phyloP scores from a whole-genome alignment of 2,113 vertebrate genomes.

The Phocoena sinus region DNA sequence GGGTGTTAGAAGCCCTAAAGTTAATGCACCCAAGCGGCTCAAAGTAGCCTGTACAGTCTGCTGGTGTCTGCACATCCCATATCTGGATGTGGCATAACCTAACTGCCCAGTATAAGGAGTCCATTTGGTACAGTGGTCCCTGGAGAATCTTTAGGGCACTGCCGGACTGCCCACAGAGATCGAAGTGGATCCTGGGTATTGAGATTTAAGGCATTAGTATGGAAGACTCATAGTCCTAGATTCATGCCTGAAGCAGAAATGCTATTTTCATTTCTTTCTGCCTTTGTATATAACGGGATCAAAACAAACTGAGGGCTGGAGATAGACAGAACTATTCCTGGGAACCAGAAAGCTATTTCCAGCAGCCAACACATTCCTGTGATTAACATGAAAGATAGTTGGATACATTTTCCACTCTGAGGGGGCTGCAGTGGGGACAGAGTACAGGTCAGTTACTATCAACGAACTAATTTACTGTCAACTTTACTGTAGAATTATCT shows the following conservation, averaged over 20 bases:
- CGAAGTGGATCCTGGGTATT: background rate
- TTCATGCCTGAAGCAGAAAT: background rate
- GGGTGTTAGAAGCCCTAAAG: background rate
- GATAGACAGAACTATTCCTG: background rate
- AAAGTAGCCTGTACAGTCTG: background rate
- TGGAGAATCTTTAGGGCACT: background rate
- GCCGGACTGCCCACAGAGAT: no score
- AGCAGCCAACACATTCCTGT: background rate
- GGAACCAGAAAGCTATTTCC: background rate
- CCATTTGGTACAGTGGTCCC: background rate
- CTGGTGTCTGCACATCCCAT: background rate
- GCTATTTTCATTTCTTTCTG: background rate
- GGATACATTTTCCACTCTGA: background rate
- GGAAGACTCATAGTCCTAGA: background rate
- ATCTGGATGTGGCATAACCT: background rate
- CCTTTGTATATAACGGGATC: background rate
- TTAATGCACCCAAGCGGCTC: background rate
- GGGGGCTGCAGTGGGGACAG: fast-evolving
- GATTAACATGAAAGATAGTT: background rate
- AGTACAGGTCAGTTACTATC: background rate
- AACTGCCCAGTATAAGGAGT: background rate
- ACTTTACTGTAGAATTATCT: background rate
- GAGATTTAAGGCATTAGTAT: background rate
- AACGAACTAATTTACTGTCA: background rate
- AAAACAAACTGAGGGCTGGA: background rate